Evolutionary conservation across 2,888 invertebrate genomes (phyloP), one percentile per base, ranked within the genome.

Genomic region (Cremastinae sp.): DNA sequence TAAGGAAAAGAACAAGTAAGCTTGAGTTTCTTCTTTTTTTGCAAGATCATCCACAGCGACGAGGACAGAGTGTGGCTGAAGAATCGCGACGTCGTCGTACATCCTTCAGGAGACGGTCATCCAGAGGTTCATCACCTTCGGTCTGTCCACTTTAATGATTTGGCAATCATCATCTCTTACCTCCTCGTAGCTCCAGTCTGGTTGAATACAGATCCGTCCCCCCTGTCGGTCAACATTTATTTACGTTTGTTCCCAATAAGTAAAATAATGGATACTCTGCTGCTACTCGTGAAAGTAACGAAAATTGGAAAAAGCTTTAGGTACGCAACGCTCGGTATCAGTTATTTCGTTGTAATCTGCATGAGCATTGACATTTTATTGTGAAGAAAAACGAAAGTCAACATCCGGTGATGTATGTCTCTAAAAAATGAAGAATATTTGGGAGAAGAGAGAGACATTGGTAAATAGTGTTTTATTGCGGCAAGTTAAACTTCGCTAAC

Each of bases 31-130:
- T 5, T 28, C 5, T 66, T 75, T 69, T 68, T 37, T 22, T 28
- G 61, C 5, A 72, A 88, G 88, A 83, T 84, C n/a, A 86, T 87
- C 45, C 88, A 88, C 65, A 87, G 87, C 64, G 83, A 85, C 16
- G 87, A 86, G 72, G 88, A 88, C 37, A 80, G 77, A 78, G 82
- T 82, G 74, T 88, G 86, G 85, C 77, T 87, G 53, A 76, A 83
- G 65, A 81, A 80, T 28, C 47, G 80, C 2, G 65, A 83, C 8
- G 76, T 85, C 35, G 83, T 78, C 51, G 56, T 87, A 3, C 80
- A 80, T 59, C 75, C 82, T 12, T 82, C 69, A 20, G 87, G 84
- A 35, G 82, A 81, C 51, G 88, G 88, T 7, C 86, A 88, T 81
- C 80, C 83, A 18, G 84, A 85, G 43, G 78, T 88, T 28, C 82